phyloP scores from a whole-genome alignment of 2,113 vertebrate species.

The Rhombomys opimus region DNA sequence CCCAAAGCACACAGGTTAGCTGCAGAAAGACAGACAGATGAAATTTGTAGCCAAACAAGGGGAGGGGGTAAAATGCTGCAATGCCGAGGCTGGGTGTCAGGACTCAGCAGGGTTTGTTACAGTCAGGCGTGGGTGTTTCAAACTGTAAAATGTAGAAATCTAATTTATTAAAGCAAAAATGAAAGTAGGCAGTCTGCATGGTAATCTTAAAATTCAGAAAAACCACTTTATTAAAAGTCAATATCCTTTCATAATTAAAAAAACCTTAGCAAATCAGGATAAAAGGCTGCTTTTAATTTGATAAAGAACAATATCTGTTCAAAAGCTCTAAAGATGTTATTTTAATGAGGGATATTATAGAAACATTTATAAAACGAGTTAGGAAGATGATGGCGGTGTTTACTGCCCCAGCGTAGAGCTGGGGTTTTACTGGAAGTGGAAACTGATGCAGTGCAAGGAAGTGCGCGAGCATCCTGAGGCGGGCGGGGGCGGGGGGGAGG shows the following conservation, averaged over 20 bases:
- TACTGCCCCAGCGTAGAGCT: neutral
- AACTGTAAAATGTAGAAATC: conserved; percentile 17
- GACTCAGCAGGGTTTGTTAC: neutral
- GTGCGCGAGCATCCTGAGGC: neutral
- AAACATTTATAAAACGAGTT: neutral
- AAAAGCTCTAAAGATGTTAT: neutral
- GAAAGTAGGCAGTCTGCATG: neutral
- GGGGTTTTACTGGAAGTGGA: neutral
- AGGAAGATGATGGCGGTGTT: neutral
- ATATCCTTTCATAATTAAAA: neutral
- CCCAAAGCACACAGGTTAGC: neutral
- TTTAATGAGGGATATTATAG: neutral
- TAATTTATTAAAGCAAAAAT: neutral
- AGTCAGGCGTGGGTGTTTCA: neutral
- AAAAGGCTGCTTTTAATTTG: neutral
- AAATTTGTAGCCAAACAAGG: neutral
- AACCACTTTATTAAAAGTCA: conserved; percentile 6
- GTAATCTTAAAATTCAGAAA: conserved; percentile 13
- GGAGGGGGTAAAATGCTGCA: neutral
- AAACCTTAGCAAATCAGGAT: neutral
- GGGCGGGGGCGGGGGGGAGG: neutral
- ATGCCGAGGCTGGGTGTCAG: neutral
- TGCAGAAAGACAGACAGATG: neutral
- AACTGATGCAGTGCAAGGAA: neutral
- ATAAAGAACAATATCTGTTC: neutral